These are phyloP conservation scores for Siniperca obscura DNA, from an alignment of 2,797 vertebrate species.

Conservation along the genomic window DNA sequence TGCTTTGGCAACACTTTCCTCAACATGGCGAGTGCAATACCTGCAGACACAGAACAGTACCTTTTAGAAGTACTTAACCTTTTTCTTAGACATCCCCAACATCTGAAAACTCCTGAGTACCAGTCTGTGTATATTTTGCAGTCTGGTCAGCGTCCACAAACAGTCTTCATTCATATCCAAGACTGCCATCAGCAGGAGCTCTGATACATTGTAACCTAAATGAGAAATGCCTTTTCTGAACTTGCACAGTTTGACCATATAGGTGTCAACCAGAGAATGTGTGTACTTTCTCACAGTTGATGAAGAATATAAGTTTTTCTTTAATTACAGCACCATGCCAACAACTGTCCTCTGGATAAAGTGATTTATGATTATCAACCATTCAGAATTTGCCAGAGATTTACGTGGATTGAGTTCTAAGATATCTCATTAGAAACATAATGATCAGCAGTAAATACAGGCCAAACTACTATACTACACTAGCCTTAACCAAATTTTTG, in stretches of 20 bases:
- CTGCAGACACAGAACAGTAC: constrained; percentile 21
- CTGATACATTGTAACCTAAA: no score
- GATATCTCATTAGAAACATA: not conserved
- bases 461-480: not conserved
- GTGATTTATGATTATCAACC: not conserved
- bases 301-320: not conserved
- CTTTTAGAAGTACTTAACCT: constrained; percentile 14
- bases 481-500: not conserved
- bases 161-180: not conserved
- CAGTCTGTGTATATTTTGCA: no score
- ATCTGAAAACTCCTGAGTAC: not conserved
- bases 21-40: constrained; percentile 7
- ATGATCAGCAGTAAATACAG: not conserved
- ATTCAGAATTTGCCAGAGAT: not conserved
- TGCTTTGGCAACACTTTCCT: constrained; percentile 30
- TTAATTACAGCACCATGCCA: not conserved
- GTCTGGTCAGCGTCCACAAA: no score
- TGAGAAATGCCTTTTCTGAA: not conserved
- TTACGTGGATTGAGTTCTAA: not conserved
- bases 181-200: not conserved
- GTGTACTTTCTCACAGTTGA: not conserved
- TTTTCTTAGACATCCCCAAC: constrained; percentile 3
- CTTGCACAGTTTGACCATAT: not conserved
- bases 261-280: not conserved
- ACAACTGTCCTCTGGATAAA: not conserved